Percentiles rank a stretch among this genome's conserved stretches.
Conservation (phyloP, 2,113 vertebrate species). For the Passer domesticus region DNA sequence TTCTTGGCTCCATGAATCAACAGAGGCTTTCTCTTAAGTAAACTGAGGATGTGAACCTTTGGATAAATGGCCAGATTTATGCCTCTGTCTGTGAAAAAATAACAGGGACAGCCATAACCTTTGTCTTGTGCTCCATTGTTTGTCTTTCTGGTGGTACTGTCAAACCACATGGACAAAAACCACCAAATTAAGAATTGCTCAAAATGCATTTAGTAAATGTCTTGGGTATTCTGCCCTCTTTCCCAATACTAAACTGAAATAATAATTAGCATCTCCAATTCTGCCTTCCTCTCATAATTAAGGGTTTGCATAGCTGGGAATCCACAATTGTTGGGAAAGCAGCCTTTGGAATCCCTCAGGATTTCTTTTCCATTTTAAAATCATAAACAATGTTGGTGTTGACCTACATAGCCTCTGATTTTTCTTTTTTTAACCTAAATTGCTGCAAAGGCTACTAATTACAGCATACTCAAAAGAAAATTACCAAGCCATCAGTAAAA, state of each 20-base stretch:
- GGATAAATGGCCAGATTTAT: neutral
- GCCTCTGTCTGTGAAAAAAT: neutral
- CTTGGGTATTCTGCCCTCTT: neutral
- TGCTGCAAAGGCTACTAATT: conserved; percentile 13
- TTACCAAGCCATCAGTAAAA: conserved; percentile 18
- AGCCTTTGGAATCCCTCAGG: conserved; percentile 6
- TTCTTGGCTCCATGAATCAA: neutral
- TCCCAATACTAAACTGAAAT: neutral
- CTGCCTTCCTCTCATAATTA: neutral
- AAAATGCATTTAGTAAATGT: neutral
- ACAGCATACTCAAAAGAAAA: neutral
- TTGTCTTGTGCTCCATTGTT: neutral
- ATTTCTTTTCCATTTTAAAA: conserved; percentile 18
- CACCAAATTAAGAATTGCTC: neutral
- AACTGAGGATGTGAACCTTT: neutral
- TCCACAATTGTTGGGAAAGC: neutral
- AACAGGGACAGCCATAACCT: neutral
- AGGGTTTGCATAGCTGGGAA: neutral
- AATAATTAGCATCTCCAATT: neutral
- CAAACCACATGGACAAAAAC: neutral
- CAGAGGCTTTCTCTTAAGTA: neutral
- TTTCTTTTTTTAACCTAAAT: conserved; percentile 2
- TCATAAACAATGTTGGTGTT: neutral
- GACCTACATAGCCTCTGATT: neutral
- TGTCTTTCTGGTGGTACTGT: neutral